These are phyloP conservation scores for Etheostoma cragini DNA, from an alignment of 2,113 vertebrate genomes.

Conservation along the genomic window DNA sequence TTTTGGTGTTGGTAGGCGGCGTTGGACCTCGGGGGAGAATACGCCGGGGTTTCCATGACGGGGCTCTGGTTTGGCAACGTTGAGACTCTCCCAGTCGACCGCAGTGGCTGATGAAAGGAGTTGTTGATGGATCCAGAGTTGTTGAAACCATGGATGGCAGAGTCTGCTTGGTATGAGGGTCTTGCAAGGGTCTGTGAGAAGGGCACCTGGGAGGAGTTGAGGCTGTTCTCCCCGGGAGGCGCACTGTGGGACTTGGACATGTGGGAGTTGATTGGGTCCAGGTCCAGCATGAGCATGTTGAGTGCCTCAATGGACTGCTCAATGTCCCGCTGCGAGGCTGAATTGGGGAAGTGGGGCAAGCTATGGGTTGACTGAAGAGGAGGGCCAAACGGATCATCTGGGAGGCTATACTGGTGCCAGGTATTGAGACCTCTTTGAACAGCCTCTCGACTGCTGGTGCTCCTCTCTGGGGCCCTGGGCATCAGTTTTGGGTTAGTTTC, in stretches of 20 bases:
- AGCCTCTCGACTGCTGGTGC: slow-evolving; percentile 94
- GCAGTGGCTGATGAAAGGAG: slow-evolving; percentile 56
- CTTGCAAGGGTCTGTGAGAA: slow-evolving; percentile 81
- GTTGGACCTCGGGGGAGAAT: slow-evolving; percentile 66
- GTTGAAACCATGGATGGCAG: slow-evolving; percentile 78
- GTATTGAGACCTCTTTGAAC: slow-evolving; percentile 93
- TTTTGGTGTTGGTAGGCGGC: slow-evolving; percentile 72
- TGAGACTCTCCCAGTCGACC: slow-evolving; percentile 60
- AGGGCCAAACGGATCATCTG: slow-evolving; percentile 83
- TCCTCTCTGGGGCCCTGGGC: slow-evolving; percentile 85
- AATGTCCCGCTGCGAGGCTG: slow-evolving; percentile 91
- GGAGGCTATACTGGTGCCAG: slow-evolving; percentile 92
- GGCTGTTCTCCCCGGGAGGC: slow-evolving; percentile 82
- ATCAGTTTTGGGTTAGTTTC: slow-evolving; percentile 82
- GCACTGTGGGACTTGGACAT: slow-evolving; percentile 93
- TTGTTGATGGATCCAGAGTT: slow-evolving; percentile 58
- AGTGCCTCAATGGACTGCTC: slow-evolving; percentile 95
- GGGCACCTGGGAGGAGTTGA: slow-evolving; percentile 83
- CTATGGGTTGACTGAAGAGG: slow-evolving; percentile 85
- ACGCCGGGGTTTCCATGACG: slow-evolving; percentile 65
- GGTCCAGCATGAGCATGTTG: slow-evolving; percentile 95
- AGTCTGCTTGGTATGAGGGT: slow-evolving; percentile 84
- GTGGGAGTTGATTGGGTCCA: slow-evolving; percentile 84
- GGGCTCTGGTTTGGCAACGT: slow-evolving; percentile 70
- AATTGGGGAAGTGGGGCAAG: slow-evolving; percentile 89